Percentiles rank a stretch among this genome's conserved stretches.
Evolutionary conservation across 2,113 vertebrate species (phyloP).

Genomic region (Neofelis nebulosa): DNA sequence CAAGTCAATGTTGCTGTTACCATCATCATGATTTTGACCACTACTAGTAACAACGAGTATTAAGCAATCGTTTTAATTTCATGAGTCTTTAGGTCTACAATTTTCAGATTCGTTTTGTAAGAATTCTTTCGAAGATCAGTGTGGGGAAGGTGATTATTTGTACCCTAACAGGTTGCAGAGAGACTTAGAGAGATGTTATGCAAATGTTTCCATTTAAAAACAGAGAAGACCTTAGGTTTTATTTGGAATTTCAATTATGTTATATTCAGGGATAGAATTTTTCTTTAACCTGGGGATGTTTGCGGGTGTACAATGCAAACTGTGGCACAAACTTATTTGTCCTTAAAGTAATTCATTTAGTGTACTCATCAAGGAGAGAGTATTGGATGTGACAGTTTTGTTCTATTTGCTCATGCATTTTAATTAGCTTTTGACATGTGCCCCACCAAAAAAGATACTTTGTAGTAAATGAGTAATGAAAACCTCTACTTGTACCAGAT

Average conservation of each 20-base stretch:
- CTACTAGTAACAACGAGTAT: not conserved
- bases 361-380: not conserved
- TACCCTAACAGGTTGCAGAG: not conserved
- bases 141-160: not conserved
- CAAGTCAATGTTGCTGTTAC: not conserved
- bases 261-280: not conserved
- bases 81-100: not conserved
- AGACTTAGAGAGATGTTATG: not conserved
- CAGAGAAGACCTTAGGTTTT: not conserved
- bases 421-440: conserved; percentile 46
- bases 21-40: not conserved
- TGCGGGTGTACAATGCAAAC: not conserved
- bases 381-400: conserved; percentile 44
- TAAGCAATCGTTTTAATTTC: not conserved
- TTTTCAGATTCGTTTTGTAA: not conserved
- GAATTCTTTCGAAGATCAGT: not conserved
- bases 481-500: not conserved
- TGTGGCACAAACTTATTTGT: not conserved
- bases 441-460: not conserved
- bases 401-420: conserved; percentile 50
- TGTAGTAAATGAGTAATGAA: conserved; percentile 13
- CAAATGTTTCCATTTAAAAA: not conserved
- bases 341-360: conserved; percentile 40
- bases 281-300: conserved; percentile 3
- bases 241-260: not conserved